Percentiles rank a stretch among this genome's conserved stretches.
Conservation (phyloP, 2,113 vertebrate genomes). For the Felis catus region DNA sequence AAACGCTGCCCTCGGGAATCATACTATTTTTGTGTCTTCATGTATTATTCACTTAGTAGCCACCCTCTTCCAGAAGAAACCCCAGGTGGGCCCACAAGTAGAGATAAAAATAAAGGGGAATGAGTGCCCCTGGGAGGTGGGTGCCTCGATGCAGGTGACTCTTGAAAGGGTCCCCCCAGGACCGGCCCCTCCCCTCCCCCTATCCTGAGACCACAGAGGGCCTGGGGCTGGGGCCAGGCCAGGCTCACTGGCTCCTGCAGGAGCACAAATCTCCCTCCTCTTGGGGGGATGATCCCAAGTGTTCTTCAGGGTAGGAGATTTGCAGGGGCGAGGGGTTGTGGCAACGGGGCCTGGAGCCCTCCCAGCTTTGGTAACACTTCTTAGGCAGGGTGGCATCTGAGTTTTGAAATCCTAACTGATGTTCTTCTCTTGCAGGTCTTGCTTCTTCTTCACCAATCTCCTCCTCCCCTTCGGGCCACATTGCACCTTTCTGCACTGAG, state of each 20-base stretch:
- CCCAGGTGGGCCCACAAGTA: background rate
- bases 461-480: fast-evolving
- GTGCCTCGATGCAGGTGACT: background rate
- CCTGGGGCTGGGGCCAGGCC: background rate
- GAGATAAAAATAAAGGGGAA: background rate
- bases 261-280: background rate
- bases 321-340: background rate
- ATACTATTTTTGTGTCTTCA: background rate
- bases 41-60: background rate
- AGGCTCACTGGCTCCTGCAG: background rate
- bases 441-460: background rate
- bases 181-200: background rate
- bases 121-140: background rate
- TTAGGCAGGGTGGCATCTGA: background rate
- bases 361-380: background rate
- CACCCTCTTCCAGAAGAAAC: background rate
- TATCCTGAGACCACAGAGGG: background rate
- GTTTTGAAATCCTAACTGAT: background rate
- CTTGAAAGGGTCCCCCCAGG: background rate
- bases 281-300: background rate
- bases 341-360: background rate
- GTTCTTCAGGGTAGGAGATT: background rate
- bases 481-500: background rate
- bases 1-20: background rate
- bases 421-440: background rate